These are phyloP conservation scores for Entelurus aequoreus DNA, from an alignment of 2,113 vertebrate species.

Conservation along the genomic window DNA sequence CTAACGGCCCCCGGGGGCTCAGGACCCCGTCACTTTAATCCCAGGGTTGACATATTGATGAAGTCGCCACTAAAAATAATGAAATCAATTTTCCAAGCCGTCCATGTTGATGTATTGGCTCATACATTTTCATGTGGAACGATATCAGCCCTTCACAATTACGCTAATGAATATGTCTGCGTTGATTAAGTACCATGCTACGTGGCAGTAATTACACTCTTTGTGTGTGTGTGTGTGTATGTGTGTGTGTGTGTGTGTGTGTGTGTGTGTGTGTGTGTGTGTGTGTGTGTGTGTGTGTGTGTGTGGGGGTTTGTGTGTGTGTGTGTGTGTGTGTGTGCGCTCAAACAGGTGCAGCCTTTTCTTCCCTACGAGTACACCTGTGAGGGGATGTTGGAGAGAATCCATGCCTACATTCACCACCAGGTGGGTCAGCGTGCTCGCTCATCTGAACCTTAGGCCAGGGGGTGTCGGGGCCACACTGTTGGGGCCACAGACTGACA, in stretches of 20 bases:
- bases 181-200: conserved; percentile 57
- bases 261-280: too few species aligned
- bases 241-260: too few species aligned
- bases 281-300: too few species aligned
- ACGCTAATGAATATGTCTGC: conserved; percentile 65
- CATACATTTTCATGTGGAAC: conserved; percentile 60
- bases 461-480: too few species aligned
- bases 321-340: too few species aligned
- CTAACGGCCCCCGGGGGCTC: conserved; percentile 4
- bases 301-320: too few species aligned
- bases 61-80: conserved; percentile 48
- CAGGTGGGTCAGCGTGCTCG: conserved; percentile 73
- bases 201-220: conserved; percentile 39
- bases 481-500: too few species aligned
- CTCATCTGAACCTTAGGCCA: too few species aligned
- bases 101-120: conserved; percentile 53
- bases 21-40: conserved; percentile 19
- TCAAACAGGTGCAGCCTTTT: conserved; percentile 85
- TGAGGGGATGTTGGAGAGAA: conserved; percentile 92
- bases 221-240: too few species aligned
- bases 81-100: conserved; percentile 53
- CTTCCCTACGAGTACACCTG: conserved; percentile 94
- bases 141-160: conserved; percentile 60
- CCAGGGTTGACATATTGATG: conserved; percentile 46
- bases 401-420: conserved; percentile 93